A percentile compares a stretch with the other conserved stretches of the same genome.
These are phyloP conservation scores for Dendrolimus houi DNA, from an alignment of 2,888 invertebrate genomes.

Conservation along the genomic window DNA sequence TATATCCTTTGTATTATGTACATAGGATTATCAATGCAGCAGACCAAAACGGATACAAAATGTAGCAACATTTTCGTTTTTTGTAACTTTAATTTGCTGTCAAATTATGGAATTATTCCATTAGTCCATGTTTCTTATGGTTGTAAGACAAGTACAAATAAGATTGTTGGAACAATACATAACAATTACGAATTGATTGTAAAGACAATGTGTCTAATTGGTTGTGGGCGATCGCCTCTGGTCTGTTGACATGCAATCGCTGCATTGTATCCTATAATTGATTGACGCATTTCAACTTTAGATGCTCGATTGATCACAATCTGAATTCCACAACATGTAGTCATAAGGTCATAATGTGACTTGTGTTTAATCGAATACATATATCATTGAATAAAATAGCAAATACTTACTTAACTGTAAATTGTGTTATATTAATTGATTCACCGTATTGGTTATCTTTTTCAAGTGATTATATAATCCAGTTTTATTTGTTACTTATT, in stretches of 20 bases:
- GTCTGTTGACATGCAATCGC: constrained; percentile 19
- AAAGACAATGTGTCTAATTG: constrained; percentile 61
- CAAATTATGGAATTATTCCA: neutral
- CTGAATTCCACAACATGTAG: neutral
- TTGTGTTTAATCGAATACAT: neutral
- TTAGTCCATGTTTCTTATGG: neutral
- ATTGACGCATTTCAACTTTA: constrained; percentile 9
- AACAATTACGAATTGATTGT: constrained; percentile 36
- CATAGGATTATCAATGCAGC: neutral
- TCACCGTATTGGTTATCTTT: neutral
- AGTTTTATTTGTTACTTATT: no score
- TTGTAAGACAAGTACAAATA: neutral
- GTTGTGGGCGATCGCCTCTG: constrained; percentile 30
- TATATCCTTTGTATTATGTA: no score
- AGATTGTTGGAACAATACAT: constrained; percentile 28
- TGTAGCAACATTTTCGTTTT: neutral
- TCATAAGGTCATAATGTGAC: neutral
- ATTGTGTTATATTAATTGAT: neutral
- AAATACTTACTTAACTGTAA: neutral
- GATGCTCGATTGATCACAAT: neutral
- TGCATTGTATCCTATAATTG: constrained; percentile 1
- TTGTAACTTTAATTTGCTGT: neutral
- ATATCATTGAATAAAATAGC: neutral
- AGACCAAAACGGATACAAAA: neutral
- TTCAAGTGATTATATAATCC: no score